Conservation (phyloP, 2,113 vertebrate genomes). For the Peromyscus leucopus region DNA sequence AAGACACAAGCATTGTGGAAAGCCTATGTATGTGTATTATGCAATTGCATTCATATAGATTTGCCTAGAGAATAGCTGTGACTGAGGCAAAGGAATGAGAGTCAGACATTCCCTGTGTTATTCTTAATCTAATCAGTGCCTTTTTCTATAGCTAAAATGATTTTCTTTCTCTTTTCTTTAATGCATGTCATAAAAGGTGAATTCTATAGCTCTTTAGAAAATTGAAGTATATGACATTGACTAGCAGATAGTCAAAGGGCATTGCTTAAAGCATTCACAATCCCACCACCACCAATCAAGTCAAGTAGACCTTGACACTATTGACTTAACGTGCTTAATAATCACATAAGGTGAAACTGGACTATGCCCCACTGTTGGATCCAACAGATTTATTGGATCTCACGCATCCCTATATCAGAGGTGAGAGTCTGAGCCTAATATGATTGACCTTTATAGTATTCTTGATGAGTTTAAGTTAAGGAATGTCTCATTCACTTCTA, state of each 20-base stretch:
- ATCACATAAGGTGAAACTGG: neutral
- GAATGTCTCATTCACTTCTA: neutral
- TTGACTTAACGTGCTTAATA: neutral
- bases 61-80: neutral
- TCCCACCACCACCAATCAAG: neutral
- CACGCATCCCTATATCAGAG: neutral
- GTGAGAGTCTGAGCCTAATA: neutral
- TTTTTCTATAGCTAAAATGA: neutral
- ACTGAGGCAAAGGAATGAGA: neutral
- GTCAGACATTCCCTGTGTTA: neutral
- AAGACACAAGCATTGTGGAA: neutral
- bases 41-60: neutral
- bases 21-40: neutral
- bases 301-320: neutral
- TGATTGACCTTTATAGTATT: neutral
- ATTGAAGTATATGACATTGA: neutral
- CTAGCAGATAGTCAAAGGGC: neutral
- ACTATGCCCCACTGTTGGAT: neutral
- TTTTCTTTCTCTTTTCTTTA: conserved; percentile 46
- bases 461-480: neutral
- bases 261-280: neutral
- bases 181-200: neutral
- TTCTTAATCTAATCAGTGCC: conserved; percentile 38
- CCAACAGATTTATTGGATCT: neutral
- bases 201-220: conserved; percentile 35